Percentiles rank a stretch among this genome's conserved stretches.
Conservation (phyloP, 35 echinoderm and acorn worm genomes). For the Eucidaris tribuloides region DNA sequence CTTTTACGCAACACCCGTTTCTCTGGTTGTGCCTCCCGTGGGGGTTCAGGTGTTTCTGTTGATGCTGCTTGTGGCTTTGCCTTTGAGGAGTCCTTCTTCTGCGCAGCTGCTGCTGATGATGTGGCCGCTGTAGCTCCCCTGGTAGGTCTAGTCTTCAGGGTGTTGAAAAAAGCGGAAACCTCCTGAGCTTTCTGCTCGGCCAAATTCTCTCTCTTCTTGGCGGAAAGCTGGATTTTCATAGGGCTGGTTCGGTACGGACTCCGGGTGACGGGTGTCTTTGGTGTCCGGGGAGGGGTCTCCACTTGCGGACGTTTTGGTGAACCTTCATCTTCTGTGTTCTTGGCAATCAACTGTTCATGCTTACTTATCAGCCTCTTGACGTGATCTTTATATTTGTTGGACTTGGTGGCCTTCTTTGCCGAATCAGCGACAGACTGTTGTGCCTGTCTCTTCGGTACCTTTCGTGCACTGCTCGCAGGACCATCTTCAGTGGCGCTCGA, state of each 20-base stretch:
- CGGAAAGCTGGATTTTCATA: not conserved
- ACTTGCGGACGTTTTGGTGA: constrained; percentile 26
- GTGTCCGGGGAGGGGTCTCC: not conserved
- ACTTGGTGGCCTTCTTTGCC: not conserved
- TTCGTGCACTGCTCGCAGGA: not conserved
- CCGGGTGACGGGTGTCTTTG: not conserved
- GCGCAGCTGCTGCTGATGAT: no score
- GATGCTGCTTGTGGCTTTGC: no score
- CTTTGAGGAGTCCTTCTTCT: no score
- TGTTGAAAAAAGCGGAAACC: not conserved
- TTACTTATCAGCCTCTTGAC: constrained; percentile 11
- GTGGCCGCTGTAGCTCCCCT: not conserved
- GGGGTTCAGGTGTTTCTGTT: no score
- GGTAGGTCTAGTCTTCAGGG: not conserved
- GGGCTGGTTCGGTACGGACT: not conserved
- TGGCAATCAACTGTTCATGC: constrained; percentile 16
- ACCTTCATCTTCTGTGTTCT: constrained; percentile 6
- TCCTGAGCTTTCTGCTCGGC: constrained; percentile 25
- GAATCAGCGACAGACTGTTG: not conserved
- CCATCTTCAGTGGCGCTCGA: not conserved
- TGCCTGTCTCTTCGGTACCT: not conserved
- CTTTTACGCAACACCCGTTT: no score
- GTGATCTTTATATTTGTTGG: constrained; percentile 31
- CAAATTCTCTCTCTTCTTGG: not conserved
- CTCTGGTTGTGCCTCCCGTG: no score